Evolutionary conservation across 2,888 invertebrate species (phyloP), one percentile per base, ranked within the genome.

Genomic region (Drosophila sordidula): DNA sequence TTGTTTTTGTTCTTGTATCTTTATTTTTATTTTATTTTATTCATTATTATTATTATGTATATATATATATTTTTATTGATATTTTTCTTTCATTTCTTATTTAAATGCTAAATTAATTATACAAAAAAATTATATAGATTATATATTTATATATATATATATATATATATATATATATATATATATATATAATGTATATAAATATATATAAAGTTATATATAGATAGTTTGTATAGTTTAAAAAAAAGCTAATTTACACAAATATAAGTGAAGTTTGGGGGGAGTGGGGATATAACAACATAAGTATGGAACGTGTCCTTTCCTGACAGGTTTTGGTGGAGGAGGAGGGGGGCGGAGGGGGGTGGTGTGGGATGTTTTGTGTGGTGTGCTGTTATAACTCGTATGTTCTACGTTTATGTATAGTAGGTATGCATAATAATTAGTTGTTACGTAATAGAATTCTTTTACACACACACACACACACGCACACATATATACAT

Each of bases 91-190:
- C 29, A 70, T 67, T 70, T 45, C 61, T 50, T 18, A 70, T 61
- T 73, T 82, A 81, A 87, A 82, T 75, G 81, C 82, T 87, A 82
- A 85, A 81, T 75, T 82, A 82, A 78, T 65, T 52, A 45, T 72
- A 62, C 36, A 70, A 78, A 76, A 73, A 68, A 55, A 71, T 50
- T 41, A 64, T 38, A 50, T 32, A 56, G 22, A 55, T 34, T 14
- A 5, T 50, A 45, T 18, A 18, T 2, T 1, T 2, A 18, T 18
- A 18, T 2, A 18, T 2, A 18, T 18, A 18, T 45, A 25, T 50
- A 46, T 46, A 42, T 51, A 39, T 42, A 44, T 38, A 32, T 22
- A 50, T 63, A 39, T 62, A 50, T 39, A 50, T 44, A 32, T 14
- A 29, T 42, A 22, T 38, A 22, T 38, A 49, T 50, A n/a, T 42